Percentiles rank a stretch among this genome's conserved stretches.
Conservation (phyloP, 2,797 vertebrate genomes). For the Chlorospingus semifuscus region DNA sequence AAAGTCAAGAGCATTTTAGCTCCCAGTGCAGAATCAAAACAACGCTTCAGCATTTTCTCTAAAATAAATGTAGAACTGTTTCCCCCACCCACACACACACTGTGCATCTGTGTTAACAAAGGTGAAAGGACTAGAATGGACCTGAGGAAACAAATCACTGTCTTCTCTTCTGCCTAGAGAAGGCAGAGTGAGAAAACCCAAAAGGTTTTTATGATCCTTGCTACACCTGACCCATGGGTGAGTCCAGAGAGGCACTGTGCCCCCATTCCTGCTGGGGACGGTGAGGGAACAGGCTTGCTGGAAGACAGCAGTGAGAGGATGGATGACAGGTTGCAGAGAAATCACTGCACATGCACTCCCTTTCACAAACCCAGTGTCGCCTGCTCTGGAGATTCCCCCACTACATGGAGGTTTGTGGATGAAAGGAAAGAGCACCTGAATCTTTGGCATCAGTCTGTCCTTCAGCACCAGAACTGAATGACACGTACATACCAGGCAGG, state of each 20-base stretch:
- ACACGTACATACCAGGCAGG: fast-evolving
- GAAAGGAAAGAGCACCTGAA: background rate
- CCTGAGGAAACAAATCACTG: background rate
- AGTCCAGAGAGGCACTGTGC: background rate
- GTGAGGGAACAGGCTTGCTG: background rate
- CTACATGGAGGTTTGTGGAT: background rate
- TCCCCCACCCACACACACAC: fast-evolving
- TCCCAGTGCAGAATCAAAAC: constrained; percentile 1
- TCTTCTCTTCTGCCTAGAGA: background rate
- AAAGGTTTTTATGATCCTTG: background rate
- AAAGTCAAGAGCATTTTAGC: constrained; percentile 31
- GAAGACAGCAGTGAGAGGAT: background rate
- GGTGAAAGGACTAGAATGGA: background rate
- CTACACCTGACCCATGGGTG: background rate
- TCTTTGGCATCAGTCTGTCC: background rate
- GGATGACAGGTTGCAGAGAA: background rate
- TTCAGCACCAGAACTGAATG: fast-evolving
- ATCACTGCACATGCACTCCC: background rate
- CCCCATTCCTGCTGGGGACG: background rate
- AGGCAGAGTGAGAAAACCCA: background rate
- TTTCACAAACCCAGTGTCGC: background rate
- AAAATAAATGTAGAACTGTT: background rate
- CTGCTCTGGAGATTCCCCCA: background rate
- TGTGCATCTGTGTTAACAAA: background rate
- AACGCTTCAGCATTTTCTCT: background rate